A percentile compares a stretch with the other conserved stretches of the same genome.
These are phyloP conservation scores for Smittia aterrima DNA, from an alignment of 2,888 invertebrate species.

Conservation along the genomic window DNA sequence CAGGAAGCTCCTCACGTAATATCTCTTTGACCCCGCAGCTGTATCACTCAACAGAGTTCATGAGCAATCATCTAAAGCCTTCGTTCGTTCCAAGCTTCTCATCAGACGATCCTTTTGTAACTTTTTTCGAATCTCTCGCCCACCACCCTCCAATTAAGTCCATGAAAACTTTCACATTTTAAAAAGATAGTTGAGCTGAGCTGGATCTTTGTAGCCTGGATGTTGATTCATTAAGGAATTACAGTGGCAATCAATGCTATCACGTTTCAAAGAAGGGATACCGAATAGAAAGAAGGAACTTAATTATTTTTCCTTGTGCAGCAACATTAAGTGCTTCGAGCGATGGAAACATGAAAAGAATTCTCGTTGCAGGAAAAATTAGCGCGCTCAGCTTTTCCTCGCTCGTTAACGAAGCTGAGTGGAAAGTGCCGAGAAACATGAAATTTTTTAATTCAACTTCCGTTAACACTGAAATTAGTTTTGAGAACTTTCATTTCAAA, in stretches of 20 bases:
- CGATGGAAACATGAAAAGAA: constrained; percentile 1
- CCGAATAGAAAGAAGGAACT: neutral
- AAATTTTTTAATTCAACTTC: neutral
- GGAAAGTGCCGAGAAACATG: neutral
- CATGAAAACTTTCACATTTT: too few species aligned
- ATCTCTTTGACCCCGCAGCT: too few species aligned
- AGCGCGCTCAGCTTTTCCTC: neutral
- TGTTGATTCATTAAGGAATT: constrained; percentile 8
- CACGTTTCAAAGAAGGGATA: neutral
- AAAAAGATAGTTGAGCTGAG: too few species aligned
- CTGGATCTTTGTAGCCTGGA: neutral
- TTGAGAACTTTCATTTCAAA: neutral
- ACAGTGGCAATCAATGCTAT: neutral
- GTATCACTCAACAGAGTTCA: too few species aligned
- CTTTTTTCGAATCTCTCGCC: too few species aligned
- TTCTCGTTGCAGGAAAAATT: neutral
- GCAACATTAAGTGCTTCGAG: constrained; percentile 2
- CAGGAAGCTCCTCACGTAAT: too few species aligned
- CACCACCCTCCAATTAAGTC: too few species aligned
- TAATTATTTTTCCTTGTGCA: neutral
- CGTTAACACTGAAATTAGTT: neutral
- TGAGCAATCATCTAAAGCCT: too few species aligned
- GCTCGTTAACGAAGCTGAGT: neutral
- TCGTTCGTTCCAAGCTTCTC: too few species aligned
- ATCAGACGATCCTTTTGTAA: too few species aligned